Conservation (phyloP, 2,888 invertebrate species). For the Eupithecia insigniata region DNA sequence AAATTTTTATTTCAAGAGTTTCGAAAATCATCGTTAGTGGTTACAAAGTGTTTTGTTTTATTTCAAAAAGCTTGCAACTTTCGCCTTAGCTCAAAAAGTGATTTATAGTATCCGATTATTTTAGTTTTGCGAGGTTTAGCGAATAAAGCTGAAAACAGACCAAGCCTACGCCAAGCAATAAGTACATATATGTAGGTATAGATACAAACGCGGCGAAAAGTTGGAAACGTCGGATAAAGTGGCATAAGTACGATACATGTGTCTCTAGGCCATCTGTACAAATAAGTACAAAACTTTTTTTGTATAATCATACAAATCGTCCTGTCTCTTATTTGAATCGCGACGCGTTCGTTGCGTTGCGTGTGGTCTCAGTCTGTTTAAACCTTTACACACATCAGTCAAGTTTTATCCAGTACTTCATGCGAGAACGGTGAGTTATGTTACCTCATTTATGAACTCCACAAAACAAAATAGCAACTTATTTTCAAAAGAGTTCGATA, state of each 20-base stretch:
- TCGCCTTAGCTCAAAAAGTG: neutral
- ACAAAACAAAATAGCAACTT: neutral
- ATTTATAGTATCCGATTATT: neutral
- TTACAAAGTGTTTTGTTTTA: constrained; percentile 5
- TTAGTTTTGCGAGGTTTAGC: neutral
- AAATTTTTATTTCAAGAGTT: neutral
- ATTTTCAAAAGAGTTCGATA: neutral
- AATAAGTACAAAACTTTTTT: no score
- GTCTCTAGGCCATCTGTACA: neutral
- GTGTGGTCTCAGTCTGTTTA: neutral
- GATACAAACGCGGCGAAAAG: neutral
- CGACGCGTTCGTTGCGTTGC: neutral
- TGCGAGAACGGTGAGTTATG: neutral
- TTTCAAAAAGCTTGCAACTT: neutral
- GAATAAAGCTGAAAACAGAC: neutral
- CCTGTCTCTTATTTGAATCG: no score
- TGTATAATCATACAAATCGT: neutral
- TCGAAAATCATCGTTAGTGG: neutral
- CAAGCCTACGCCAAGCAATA: neutral
- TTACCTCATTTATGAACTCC: neutral
- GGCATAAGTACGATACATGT: neutral
- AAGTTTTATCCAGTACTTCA: neutral
- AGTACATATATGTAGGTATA: no score
- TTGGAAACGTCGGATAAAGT: neutral
- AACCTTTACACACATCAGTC: neutral